Percentiles rank a stretch among this genome's conserved stretches.
phyloP scores from a whole-genome alignment of 2,113 vertebrate species.

The Pterocles gutturalis region DNA sequence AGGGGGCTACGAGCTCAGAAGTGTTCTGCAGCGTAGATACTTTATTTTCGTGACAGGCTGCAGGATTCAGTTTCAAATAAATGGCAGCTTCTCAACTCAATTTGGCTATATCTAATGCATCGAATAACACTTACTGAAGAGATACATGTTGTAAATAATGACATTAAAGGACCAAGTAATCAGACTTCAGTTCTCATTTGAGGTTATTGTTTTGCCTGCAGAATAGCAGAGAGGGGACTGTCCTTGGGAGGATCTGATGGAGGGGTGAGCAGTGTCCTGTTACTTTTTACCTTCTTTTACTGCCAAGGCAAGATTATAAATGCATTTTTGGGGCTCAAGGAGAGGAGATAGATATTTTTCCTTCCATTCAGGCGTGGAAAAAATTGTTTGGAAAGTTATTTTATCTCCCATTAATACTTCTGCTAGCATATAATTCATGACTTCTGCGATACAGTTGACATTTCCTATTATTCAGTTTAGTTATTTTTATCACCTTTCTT shows the following conservation, averaged over 20 bases:
- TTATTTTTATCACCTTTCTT: background rate
- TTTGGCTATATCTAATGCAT: background rate
- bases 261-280: conserved; percentile 86
- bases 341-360: background rate
- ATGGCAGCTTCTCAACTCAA: background rate
- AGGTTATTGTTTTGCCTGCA: conserved; percentile 74
- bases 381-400: background rate
- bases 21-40: background rate
- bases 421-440: background rate
- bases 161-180: background rate
- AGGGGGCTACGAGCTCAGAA: background rate
- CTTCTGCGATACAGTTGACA: background rate
- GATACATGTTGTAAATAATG: background rate
- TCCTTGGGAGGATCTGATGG: conserved; percentile 94
- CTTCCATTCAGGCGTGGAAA: background rate
- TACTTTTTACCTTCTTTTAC: conserved; percentile 30
- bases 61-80: background rate
- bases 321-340: background rate
- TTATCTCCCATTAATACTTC: background rate
- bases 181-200: conserved; percentile 27
- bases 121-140: background rate
- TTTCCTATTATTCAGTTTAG: background rate
- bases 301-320: conserved; percentile 15
- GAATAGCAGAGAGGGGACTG: conserved; percentile 91
- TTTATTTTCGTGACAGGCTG: background rate